Percentiles rank a stretch among this genome's conserved stretches.
Conservation (phyloP, 2,797 vertebrate species). For the Malacoraja senta region DNA sequence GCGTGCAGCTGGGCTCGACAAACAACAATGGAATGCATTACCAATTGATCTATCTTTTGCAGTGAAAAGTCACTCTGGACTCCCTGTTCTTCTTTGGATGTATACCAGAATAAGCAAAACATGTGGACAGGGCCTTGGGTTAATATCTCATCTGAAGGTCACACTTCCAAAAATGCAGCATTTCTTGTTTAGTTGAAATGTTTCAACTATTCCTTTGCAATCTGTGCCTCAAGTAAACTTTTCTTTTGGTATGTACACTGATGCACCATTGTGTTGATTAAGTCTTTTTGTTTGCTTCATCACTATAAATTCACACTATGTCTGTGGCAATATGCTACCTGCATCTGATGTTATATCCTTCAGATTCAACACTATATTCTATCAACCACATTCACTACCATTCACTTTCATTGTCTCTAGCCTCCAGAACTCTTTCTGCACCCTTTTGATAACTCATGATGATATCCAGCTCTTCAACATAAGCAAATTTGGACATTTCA, state of each 20-base stretch:
- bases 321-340: not conserved
- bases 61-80: not conserved
- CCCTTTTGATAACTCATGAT: too few species aligned
- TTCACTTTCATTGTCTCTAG: too few species aligned
- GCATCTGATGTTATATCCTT: not conserved
- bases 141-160: slow-evolving; percentile 15
- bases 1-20: not conserved
- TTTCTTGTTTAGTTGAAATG: not conserved
- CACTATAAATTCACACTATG: not conserved
- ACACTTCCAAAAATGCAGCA: not conserved
- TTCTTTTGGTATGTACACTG: not conserved
- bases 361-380: too few species aligned
- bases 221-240: not conserved
- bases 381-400: too few species aligned
- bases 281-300: not conserved
- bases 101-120: not conserved
- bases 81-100: not conserved
- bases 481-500: too few species aligned
- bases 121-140: not conserved
- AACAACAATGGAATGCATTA: not conserved
- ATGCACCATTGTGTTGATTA: not conserved
- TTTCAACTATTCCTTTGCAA: not conserved
- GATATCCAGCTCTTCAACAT: too few species aligned
- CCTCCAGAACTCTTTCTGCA: too few species aligned
- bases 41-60: not conserved